phyloP scores from a whole-genome alignment of 2,888 invertebrate genomes.

The Drosophila nr. perissopoda region DNA sequence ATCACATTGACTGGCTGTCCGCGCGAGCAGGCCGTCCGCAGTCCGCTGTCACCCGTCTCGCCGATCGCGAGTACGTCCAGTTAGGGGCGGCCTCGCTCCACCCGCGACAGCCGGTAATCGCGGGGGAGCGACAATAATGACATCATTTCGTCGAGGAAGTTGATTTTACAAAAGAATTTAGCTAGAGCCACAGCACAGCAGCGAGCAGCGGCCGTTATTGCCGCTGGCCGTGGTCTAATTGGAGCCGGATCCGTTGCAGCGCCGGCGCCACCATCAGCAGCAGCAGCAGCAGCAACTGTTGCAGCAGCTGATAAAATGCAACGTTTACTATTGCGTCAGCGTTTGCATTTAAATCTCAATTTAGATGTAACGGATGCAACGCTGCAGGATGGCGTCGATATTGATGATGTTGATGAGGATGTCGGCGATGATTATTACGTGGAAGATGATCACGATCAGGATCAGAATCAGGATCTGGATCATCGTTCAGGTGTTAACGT shows the following conservation, averaged over 20 bases:
- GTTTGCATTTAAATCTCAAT: constrained; percentile 81
- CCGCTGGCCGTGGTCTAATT: constrained; percentile 66
- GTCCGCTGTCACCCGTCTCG: constrained; percentile 93
- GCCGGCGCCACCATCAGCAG: constrained; percentile 41
- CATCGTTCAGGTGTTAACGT: constrained; percentile 23
- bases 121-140: constrained; percentile 86
- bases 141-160: constrained; percentile 85
- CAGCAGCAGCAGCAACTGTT: constrained; percentile 5
- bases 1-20: constrained; percentile 96
- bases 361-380: constrained; percentile 73
- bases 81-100: constrained; percentile 91
- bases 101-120: constrained; percentile 86
- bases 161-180: constrained; percentile 85
- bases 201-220: constrained; percentile 77
- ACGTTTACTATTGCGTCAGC: constrained; percentile 81
- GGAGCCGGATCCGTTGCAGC: constrained; percentile 50
- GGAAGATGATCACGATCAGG: constrained; percentile 45
- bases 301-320: constrained; percentile 59
- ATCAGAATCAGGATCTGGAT: constrained; percentile 45
- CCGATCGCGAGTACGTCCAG: constrained; percentile 96
- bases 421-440: constrained; percentile 60
- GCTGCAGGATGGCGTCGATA: constrained; percentile 77
- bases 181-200: constrained; percentile 84
- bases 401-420: constrained; percentile 77
- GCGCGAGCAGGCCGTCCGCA: constrained; percentile 91